Evolutionary conservation across 2,888 invertebrate genomes (phyloP), one percentile per base, ranked within the genome.

Genomic region (Heliconius cydno): DNA sequence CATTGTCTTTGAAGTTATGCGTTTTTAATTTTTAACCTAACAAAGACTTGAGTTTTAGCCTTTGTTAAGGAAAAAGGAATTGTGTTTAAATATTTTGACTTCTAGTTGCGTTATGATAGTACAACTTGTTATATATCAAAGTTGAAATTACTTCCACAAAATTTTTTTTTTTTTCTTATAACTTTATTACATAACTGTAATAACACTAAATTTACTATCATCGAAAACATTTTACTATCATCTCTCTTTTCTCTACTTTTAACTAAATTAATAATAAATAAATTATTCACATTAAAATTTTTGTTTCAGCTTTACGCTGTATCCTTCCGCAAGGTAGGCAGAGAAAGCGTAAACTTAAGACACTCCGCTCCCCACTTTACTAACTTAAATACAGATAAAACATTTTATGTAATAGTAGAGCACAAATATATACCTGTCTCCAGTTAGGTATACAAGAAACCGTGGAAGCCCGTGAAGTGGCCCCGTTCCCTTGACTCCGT

Each of bases 401-500:
- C 15, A 28, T 68, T 19, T 22, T 28, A 15, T 46, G 25, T 78
- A 28, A 10, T 34, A 25, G 22, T 77, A 68, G 25, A 34, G 22
- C 34, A 72, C 66, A 7, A 13, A 66, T 66, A 72, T 34, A 3
- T n/a, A 25, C 15, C 25, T 66, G 34, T 73, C 66, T 38, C n/a
- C n/a, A 12, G 30, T 76, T 67, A n/a, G n/a, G n/a, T n/a, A 66
- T 60, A 63, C 63, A 76, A 79, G 60, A 12, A 41, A 73, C 81
- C 76, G 71, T 78, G 81, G 83, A 84, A 85, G 81, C 83, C 82
- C 80, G 83, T 82, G 76, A 83, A 83, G 83, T 84, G 87, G 82
- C 88, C 78, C 66, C 78, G 52, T 73, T 91, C 89, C 86, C 87
- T 87, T 86, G 85, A 86, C 85, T 87, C 85, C 82, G 82, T 84